phyloP scores from a whole-genome alignment of 2,113 vertebrate species.

The Vidua chalybeata region DNA sequence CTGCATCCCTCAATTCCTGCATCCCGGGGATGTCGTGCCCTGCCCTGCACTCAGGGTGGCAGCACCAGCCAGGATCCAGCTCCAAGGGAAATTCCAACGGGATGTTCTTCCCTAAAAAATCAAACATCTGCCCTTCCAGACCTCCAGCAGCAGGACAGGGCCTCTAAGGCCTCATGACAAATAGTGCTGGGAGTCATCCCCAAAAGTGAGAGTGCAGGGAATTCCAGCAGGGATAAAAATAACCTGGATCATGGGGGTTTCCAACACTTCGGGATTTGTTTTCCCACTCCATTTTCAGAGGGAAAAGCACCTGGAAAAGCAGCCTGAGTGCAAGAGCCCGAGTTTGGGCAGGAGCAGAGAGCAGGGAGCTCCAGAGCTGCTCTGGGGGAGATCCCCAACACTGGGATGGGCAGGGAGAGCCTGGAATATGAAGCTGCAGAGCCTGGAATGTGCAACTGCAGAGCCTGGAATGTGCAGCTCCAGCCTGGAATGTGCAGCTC shows the following conservation, averaged over 20 bases:
- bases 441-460: not conserved
- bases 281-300: not conserved
- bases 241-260: not conserved
- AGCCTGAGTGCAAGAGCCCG: not conserved
- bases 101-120: not conserved
- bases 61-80: not conserved
- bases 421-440: not conserved
- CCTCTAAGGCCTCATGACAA: not conserved
- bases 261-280: not conserved
- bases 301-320: not conserved
- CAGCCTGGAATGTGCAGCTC: not conserved
- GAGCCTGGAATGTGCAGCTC: not conserved
- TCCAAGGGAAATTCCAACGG: accelerated
- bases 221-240: conserved; percentile 30
- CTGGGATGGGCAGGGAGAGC: no score
- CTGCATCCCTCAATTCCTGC: no score
- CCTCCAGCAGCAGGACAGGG: not conserved
- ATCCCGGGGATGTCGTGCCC: not conserved
- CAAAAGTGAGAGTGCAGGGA: not conserved
- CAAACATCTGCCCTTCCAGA: not conserved
- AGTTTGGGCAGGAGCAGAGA: not conserved
- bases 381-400: no score
- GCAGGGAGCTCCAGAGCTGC: not conserved
- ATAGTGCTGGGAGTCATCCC: not conserved
- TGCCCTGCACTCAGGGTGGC: conserved; percentile 28